Evolutionary conservation across 2,797 vertebrate species (phyloP), one percentile per base, ranked within the genome.

Genomic region (Pseudochromis fuscus): DNA sequence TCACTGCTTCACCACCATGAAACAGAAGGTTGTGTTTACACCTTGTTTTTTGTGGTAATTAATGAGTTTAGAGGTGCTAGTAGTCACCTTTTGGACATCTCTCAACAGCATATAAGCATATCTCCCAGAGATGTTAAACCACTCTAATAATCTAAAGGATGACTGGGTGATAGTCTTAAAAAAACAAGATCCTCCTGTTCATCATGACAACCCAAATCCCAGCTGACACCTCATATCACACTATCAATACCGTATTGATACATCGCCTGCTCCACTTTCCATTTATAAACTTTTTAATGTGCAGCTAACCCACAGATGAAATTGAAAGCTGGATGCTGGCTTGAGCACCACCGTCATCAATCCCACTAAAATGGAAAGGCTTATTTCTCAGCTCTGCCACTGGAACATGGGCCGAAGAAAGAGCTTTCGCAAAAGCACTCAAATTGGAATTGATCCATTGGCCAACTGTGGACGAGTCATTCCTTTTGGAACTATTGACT

Each of bases 401-500:
- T 84, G 79, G 62, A 83, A 87, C 79, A 70, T 48, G 57, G 64
- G 58, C 60, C 19, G 25, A 83, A 88, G 75, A 82, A 87, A 87
- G 71, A 82, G 79, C 67, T 60, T 86, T 88, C 77, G 72, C 74
- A 78, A 77, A 90, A 88, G 78, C 87, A 77, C 88, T 90, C 81
- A 84, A 72, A 89, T 83, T 88, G 81, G 82, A 89, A 87, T 89
- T 67, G 85, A 89, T 91, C 87, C 80, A 75, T 62, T 30, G 85
- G 77, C 69, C 46, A 25, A 83, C 69, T 15, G 77, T 52, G 42
- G 60, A 86, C 53, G 49, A 82, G 66, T 82, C 86, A 70, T 83
- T 88, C 72, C 77, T 88, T 87, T 88, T 87, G 81, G 80, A 90
- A 74, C 76, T 81, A 86, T 88, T 84, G 84, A 84, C 86, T 87